These are phyloP conservation scores for Stenichneumon culpator DNA, from an alignment of 2,888 invertebrate species.

Conservation along the genomic window DNA sequence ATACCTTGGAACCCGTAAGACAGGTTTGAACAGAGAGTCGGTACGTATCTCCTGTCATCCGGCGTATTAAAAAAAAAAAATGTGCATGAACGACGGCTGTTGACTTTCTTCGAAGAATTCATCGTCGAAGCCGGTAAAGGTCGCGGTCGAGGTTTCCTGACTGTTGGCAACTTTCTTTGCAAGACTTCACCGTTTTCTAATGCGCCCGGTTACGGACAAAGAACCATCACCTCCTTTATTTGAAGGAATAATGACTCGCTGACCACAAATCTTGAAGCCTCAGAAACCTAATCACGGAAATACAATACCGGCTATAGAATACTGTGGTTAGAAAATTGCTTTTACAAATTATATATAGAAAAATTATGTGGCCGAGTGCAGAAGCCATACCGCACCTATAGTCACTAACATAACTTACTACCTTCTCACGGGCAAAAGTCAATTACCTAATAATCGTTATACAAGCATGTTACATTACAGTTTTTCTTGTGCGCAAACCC, in stretches of 20 bases:
- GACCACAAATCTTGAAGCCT: constrained; percentile 48
- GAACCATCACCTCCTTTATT: constrained; percentile 13
- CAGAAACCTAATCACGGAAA: constrained; percentile 17
- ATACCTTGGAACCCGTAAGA: background rate
- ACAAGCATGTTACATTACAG: background rate
- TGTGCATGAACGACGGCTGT: constrained; percentile 16
- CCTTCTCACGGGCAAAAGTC: constrained; percentile 1
- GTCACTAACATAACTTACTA: background rate
- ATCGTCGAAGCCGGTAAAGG: constrained; percentile 13
- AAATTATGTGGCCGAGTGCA: constrained; percentile 3
- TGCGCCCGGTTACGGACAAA: constrained; percentile 1
- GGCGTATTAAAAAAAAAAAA: constrained; percentile 29
- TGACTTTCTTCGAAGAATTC: constrained; percentile 45
- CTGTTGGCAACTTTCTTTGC: constrained; percentile 44
- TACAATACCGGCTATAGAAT: background rate
- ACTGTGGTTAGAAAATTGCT: background rate
- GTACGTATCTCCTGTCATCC: constrained; percentile 18
- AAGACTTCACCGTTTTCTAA: constrained; percentile 26
- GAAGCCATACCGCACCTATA: background rate
- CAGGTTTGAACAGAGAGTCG: constrained; percentile 53
- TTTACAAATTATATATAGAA: constrained; percentile 7
- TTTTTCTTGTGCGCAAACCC: background rate
- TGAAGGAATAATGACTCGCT: constrained; percentile 30
- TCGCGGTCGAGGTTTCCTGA: constrained; percentile 25
- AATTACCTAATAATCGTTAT: constrained; percentile 14